These are phyloP conservation scores for Drepana falcataria DNA, from an alignment of 2,888 invertebrate species.

Conservation along the genomic window DNA sequence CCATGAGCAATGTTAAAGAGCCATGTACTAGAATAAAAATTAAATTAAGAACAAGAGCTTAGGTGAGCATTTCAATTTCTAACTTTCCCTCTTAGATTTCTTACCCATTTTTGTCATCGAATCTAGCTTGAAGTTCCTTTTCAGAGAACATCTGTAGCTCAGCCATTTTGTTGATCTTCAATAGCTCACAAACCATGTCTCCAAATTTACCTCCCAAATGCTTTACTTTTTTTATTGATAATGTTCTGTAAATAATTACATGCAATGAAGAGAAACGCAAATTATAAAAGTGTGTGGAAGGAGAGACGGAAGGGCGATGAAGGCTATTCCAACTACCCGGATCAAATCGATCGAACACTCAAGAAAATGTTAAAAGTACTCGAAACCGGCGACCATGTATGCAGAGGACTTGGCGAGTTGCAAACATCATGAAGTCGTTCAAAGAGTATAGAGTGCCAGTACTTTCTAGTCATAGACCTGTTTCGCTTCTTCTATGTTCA, in stretches of 20 bases:
- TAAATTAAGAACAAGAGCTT: not conserved
- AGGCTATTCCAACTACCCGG: too few species aligned
- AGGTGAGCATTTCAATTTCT: not conserved
- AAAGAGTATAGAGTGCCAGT: too few species aligned
- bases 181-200: slow-evolving; percentile 83
- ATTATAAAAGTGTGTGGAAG: too few species aligned
- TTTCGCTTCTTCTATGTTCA: too few species aligned
- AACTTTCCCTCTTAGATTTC: not conserved
- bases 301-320: too few species aligned
- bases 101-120: slow-evolving; percentile 94
- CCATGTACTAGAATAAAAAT: slow-evolving; percentile 81
- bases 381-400: too few species aligned
- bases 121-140: slow-evolving; percentile 83
- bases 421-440: too few species aligned
- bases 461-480: too few species aligned
- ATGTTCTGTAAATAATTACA: slow-evolving; percentile 50
- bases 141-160: slow-evolving; percentile 86
- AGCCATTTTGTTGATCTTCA: slow-evolving; percentile 86
- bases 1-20: slow-evolving; percentile 92
- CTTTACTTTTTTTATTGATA: slow-evolving; percentile 91
- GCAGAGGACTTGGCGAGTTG: too few species aligned
- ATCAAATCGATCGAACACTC: too few species aligned
- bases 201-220: slow-evolving; percentile 97
- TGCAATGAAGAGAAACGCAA: too few species aligned
- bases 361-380: too few species aligned